Base-by-base conservation (phyloP, 2,888 invertebrate species). In the Pandemis heparana region DNA sequence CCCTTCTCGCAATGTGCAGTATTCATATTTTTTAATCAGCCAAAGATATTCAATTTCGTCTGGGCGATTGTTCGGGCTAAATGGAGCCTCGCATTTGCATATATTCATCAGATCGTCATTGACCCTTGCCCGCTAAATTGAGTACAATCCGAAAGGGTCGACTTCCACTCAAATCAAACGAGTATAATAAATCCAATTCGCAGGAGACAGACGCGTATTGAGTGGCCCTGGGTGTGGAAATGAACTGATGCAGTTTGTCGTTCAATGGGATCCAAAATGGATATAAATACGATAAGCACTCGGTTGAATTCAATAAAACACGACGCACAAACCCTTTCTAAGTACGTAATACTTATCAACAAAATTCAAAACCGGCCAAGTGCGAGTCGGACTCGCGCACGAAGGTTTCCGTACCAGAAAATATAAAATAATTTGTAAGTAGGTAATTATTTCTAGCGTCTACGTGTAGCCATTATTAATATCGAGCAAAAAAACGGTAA, bases 171-270 rank as follows among this genome's bases (percentile, higher is more conserved):
- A 51, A 69, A 69, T 69, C 73, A 59, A 65, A 48, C 48, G 63
- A 48, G 41, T 46, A 64, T 69, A 64, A 73, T 73, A 73, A 69
- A 73, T 69, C 64, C 39, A 64, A 73, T 69, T 59, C 63, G 18
- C 68, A 48, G 32, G 39, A 67, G 72, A 18, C 71, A 67, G 32
- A 23, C 59, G 46, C 61, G 41, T 38, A 32, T 51, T 16, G 18
- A 72, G 67, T 68, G 63, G 32, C 67, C 53, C 53, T 67, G 46
- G 46, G 2, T 0, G 67, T 7, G 51, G 38, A 51, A 71, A 51
- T 61, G 51, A 18, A 62, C 71, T 41, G 43, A 41, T 41, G 41
- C 41, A 41, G 8, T 41, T 41, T 10, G 41, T 6, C 9, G 8
- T 41, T 8, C 9, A 41, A 41, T 41, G 0, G 6, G 9, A 41